phyloP scores from a whole-genome alignment of 2,888 invertebrate species.

The Coleophora deauratella region DNA sequence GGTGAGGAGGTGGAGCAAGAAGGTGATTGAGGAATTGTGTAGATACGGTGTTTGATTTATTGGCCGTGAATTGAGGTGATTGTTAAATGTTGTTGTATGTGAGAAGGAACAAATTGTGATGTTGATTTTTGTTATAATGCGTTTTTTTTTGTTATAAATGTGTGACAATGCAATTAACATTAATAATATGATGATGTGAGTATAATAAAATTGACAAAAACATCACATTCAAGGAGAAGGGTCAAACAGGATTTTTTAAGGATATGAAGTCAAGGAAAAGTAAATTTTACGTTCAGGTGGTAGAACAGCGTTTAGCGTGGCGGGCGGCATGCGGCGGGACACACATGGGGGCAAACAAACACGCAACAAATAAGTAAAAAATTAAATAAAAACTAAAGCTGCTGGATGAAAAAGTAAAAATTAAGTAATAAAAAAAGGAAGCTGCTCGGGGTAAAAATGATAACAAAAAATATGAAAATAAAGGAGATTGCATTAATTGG shows the following conservation, averaged over 20 bases:
- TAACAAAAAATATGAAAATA: constrained; percentile 9
- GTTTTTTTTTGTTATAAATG: too few relatives aligned
- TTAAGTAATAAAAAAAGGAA: too few relatives aligned
- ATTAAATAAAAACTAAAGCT: constrained; percentile 7
- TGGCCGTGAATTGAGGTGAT: too few relatives aligned
- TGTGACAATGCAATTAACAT: too few relatives aligned
- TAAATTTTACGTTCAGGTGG: constrained; percentile 25
- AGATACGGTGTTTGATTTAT: neutral
- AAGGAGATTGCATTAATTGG: constrained; percentile 22
- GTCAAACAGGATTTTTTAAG: neutral
- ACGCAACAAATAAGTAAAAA: constrained; percentile 15
- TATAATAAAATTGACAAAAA: too few relatives aligned
- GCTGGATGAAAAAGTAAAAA: constrained; percentile 9
- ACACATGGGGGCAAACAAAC: constrained; percentile 59
- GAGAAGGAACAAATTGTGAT: too few relatives aligned
- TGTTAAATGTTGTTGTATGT: too few relatives aligned
- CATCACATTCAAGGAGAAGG: neutral
- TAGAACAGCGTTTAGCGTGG: constrained; percentile 40
- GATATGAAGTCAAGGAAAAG: neutral
- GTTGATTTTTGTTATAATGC: too few relatives aligned
- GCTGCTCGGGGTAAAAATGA: constrained; percentile 24
- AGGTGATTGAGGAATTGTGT: neutral
- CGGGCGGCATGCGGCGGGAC: constrained; percentile 52
- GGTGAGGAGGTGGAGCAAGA: neutral
- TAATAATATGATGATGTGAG: too few relatives aligned